Percentiles rank a stretch among this genome's conserved stretches.
Conservation (phyloP, 2,888 invertebrate species). For the Pharmacophagus antenor region DNA sequence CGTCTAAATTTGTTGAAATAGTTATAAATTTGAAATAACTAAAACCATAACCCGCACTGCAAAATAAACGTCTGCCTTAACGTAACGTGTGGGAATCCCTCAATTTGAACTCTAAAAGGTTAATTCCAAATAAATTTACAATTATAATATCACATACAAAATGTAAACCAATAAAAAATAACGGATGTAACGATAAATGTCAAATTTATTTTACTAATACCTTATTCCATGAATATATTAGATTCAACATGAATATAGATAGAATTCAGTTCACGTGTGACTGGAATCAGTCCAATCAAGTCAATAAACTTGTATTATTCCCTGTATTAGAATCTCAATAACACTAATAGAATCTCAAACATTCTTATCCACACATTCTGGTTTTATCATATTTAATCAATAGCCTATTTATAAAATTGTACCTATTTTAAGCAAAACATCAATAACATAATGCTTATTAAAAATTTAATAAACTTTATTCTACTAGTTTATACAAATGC, state of each 20-base stretch:
- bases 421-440: neutral
- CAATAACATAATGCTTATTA: neutral
- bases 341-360: slow-evolving; percentile 2
- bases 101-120: neutral
- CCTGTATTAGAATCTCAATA: slow-evolving; percentile 1
- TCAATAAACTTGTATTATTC: slow-evolving; percentile 18
- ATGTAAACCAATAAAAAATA: slow-evolving; percentile 33
- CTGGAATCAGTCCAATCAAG: slow-evolving; percentile 2
- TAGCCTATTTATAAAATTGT: neutral
- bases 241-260: slow-evolving; percentile 6
- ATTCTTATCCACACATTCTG: neutral
- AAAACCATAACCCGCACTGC: neutral
- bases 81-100: neutral
- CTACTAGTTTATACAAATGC: neutral
- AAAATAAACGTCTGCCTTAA: neutral
- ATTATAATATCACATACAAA: slow-evolving; percentile 21
- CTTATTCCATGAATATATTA: slow-evolving; percentile 28
- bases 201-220: slow-evolving; percentile 32
- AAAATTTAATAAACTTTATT: neutral
- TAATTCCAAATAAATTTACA: slow-evolving; percentile 4
- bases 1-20: neutral
- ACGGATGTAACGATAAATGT: slow-evolving; percentile 31
- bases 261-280: slow-evolving; percentile 14
- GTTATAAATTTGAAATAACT: too few species aligned
- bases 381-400: neutral